Conservation (phyloP, 2,797 vertebrate genomes). For the Micropoecilia bifurca region DNA sequence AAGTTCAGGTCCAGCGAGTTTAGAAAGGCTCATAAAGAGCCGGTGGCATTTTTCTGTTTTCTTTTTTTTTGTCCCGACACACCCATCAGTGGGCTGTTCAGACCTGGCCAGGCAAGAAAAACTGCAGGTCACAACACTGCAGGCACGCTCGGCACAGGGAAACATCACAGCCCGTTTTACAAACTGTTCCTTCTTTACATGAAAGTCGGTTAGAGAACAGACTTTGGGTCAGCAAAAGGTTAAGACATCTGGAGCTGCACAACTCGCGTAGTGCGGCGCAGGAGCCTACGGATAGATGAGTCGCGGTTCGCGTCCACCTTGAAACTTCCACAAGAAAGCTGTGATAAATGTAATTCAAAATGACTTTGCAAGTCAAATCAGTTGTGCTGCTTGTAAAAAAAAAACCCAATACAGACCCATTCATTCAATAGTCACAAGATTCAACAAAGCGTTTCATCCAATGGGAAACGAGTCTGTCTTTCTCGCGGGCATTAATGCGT, state of each 20-base stretch:
- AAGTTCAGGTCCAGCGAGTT: constrained; percentile 66
- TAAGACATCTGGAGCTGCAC: not conserved
- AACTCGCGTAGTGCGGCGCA: not conserved
- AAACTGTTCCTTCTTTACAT: constrained; percentile 22
- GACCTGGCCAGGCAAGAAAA: constrained; percentile 78
- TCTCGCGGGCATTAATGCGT: not conserved
- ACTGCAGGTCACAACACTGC: constrained; percentile 64
- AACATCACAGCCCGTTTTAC: constrained; percentile 17
- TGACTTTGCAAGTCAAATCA: constrained; percentile 1
- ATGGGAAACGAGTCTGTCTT: constrained; percentile 16
- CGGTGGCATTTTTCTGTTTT: constrained; percentile 39
- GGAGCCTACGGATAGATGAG: not conserved
- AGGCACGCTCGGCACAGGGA: constrained; percentile 34
- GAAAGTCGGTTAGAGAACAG: constrained; percentile 20
- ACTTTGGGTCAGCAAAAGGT: not conserved
- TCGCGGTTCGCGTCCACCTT: not conserved
- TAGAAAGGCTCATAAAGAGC: constrained; percentile 45
- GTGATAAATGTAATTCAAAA: not conserved
- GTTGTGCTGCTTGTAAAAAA: constrained; percentile 51
- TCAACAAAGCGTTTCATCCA: not conserved
- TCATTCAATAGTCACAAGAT: not conserved
- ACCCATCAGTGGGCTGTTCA: constrained; percentile 57
- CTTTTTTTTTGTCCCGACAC: constrained; percentile 38
- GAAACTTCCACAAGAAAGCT: not conserved
- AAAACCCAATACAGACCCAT: not conserved